Percentiles rank a stretch among this genome's conserved stretches.
These are phyloP conservation scores for Hestina assimilis DNA, from an alignment of 1,140 invertebrate species.

Conservation along the genomic window DNA sequence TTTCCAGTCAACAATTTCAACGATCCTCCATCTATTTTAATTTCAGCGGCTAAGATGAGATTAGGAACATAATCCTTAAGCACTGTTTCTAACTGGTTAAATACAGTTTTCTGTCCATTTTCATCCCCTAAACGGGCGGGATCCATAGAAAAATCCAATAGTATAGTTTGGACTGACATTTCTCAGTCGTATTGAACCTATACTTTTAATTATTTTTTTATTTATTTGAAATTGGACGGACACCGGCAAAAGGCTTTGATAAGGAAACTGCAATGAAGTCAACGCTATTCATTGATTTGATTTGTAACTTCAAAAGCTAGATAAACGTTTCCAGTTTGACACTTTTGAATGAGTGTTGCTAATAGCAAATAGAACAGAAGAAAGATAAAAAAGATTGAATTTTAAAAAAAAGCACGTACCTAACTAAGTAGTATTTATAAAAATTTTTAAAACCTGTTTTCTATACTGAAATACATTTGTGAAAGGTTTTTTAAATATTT, in stretches of 20 bases:
- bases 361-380: too few relatives aligned
- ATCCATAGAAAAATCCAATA: conserved; percentile 89
- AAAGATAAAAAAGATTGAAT: too few relatives aligned
- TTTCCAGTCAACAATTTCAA: conserved; percentile 84
- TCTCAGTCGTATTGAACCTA: conserved; percentile 20
- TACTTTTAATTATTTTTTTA: conserved; percentile 28
- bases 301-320: not conserved
- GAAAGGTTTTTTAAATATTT: too few relatives aligned
- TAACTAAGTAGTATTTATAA: too few relatives aligned
- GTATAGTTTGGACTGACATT: conserved; percentile 90
- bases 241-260: conserved; percentile 38
- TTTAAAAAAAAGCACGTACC: too few relatives aligned
- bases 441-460: too few relatives aligned
- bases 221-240: conserved; percentile 42
- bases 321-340: too few relatives aligned
- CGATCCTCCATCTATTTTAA: conserved; percentile 82
- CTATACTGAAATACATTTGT: too few relatives aligned
- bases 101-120: conserved; percentile 82
- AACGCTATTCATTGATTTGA: conserved; percentile 22
- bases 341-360: too few relatives aligned
- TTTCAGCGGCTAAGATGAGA: conserved; percentile 81
- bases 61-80: conserved; percentile 84
- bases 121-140: conserved; percentile 82
- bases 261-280: conserved; percentile 6
- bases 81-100: conserved; percentile 83